These are phyloP conservation scores for Lampropteryx suffumata DNA, from an alignment of 2,888 invertebrate genomes.

Conservation along the genomic window DNA sequence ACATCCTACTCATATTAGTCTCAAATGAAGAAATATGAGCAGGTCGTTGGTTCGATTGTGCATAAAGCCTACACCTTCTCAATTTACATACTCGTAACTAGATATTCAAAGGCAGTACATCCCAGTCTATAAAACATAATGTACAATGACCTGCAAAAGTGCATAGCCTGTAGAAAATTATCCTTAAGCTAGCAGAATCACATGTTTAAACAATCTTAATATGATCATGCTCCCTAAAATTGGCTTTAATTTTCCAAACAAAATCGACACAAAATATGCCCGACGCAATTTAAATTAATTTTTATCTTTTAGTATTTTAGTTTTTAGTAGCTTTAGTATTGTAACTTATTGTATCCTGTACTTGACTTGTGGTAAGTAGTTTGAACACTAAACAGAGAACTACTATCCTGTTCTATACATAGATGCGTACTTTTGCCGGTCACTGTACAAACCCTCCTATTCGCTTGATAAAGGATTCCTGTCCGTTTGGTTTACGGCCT, in stretches of 20 bases:
- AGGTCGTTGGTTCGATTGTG: constrained; percentile 19
- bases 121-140: constrained; percentile 31
- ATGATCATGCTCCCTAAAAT: too few relatives aligned
- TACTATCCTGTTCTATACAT: too few relatives aligned
- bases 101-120: constrained; percentile 28
- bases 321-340: too few relatives aligned
- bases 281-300: too few relatives aligned
- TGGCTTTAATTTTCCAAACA: too few relatives aligned
- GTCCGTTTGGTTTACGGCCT: constrained; percentile 45
- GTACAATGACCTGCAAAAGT: constrained; percentile 14
- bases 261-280: too few relatives aligned
- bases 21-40: constrained; percentile 26
- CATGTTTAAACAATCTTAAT: too few relatives aligned
- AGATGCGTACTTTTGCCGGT: not conserved
- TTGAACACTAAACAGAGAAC: too few relatives aligned
- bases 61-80: constrained; percentile 24
- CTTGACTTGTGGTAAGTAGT: too few relatives aligned
- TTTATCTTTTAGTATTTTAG: too few relatives aligned
- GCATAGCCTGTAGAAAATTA: not conserved
- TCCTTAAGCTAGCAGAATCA: not conserved
- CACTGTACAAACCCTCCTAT: constrained; percentile 29
- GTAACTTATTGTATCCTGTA: too few relatives aligned
- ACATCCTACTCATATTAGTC: constrained; percentile 19
- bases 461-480: constrained; percentile 41
- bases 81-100: constrained; percentile 31